These are phyloP conservation scores for Eupristina koningsbergeri DNA, from an alignment of 1,140 invertebrate genomes.

Conservation along the genomic window DNA sequence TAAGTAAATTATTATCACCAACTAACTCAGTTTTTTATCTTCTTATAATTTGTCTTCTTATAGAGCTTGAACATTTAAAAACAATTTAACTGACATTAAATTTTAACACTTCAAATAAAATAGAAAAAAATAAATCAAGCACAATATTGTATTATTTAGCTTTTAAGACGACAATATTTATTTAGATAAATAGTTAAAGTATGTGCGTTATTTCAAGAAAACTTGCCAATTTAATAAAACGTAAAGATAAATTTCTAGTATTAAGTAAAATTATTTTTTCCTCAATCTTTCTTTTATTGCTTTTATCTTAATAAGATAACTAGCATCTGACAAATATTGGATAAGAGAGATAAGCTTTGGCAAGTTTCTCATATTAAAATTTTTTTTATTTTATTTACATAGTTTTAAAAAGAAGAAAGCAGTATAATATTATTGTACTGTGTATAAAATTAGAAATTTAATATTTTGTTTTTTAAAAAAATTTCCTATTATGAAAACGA, in stretches of 20 bases:
- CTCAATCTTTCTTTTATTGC: neutral
- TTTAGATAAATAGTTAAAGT: no score
- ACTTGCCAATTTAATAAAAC: neutral
- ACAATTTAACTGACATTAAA: no score
- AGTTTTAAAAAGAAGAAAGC: neutral
- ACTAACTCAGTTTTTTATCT: neutral
- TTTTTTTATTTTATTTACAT: neutral
- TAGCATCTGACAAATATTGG: conserved; percentile 1
- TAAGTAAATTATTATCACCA: neutral
- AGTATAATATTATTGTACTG: neutral
- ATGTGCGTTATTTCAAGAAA: neutral
- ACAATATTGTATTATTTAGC: no score
- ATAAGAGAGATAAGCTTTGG: conserved; percentile 6
- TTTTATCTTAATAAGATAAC: conserved; percentile 25
- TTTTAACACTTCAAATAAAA: no score
- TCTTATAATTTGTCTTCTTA: no score
- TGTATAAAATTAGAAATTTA: no score
- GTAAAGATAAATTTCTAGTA: neutral
- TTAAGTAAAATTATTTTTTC: neutral
- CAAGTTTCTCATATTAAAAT: neutral
- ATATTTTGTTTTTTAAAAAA: no score
- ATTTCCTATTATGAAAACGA: no score
- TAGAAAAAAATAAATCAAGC: no score
- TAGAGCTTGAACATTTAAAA: no score
- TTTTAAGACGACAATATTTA: no score